A percentile compares a stretch with the other conserved stretches of the same genome.
Evolutionary conservation across 2,797 vertebrate species (phyloP).

Genomic region (Neopelma chrysocephalum): DNA sequence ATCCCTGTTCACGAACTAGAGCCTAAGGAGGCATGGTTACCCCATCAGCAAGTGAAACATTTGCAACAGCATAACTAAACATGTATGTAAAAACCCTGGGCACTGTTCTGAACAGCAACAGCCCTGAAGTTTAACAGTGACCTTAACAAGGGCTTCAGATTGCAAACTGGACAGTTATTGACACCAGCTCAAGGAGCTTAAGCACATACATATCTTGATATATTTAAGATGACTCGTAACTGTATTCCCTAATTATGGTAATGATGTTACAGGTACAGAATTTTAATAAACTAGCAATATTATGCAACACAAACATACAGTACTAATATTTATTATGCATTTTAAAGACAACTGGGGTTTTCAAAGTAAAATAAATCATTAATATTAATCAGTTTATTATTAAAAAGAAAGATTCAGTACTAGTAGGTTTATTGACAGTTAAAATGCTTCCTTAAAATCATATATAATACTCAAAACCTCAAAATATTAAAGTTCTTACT

Average conservation of each 20-base stretch:
- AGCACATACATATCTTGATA: neutral
- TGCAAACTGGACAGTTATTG: rapidly evolving
- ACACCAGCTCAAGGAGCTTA: neutral
- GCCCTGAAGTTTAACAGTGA: neutral
- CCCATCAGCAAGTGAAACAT: neutral
- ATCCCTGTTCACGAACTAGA: neutral
- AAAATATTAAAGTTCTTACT: neutral
- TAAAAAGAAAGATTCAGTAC: neutral
- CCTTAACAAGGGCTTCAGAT: neutral
- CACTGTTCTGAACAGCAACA: neutral
- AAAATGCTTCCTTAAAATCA: neutral
- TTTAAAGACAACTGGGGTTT: neutral
- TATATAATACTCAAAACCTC: neutral
- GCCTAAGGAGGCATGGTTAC: neutral
- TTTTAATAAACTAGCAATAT: neutral
- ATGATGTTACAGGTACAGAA: neutral
- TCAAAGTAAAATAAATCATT: neutral
- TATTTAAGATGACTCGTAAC: neutral
- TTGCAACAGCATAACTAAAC: neutral
- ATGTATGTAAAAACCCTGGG: neutral
- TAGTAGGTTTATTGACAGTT: neutral
- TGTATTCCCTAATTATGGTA: neutral
- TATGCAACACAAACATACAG: neutral
- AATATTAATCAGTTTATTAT: neutral
- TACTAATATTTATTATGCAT: neutral